Base-by-base conservation (phyloP, 2,888 invertebrate species). In the Mimachlamys varia region DNA sequence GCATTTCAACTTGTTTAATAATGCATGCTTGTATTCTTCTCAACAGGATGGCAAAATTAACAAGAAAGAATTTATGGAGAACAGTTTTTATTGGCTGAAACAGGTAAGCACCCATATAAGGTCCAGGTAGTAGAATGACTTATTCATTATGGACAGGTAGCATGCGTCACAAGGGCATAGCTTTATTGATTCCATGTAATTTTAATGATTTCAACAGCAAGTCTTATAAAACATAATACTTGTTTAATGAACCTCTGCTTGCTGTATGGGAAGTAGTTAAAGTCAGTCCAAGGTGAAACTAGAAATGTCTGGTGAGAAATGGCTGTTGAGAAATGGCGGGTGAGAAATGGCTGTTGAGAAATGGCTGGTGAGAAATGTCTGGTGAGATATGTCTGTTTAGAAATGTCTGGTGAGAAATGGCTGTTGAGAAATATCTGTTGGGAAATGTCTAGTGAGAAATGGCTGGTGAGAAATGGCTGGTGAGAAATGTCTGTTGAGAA, bases 31-130 rank as follows among this genome's bases (percentile, higher is more conserved):
- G 58, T 58, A 58, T 58, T 58, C 58, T 58, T 22, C 22, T 58
- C 22, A 58, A 27, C 92, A 96, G 96, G 95, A 95, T 94, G 94
- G 94, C 13, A 93, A 92, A 89, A 92, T 96, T 27, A 94, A 93
- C 89, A 92, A 92, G 50, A 92, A 93, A 90, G 95, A 95, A 90
- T 96, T 95, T 90, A 87, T 93, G 49, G 93, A 94, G 89, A 93
- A 94, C 88, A 95, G 95, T 91, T 93, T 91, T 50, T 94, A 95
- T 90, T 95, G 95, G 94, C 90, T 96, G 17, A 95, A 94, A 92
- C 95, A 95, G 93, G 96, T 96, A 93, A 90, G 90, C 87, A 58
- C n/a, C 58, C 22, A 58, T 58, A 13, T 2, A 53, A 53, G 53
- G 58, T 58, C 7, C 22, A n/a, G 58, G n/a, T n/a, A 58, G 22